These are phyloP conservation scores for Allophyes oxyacanthae DNA, from an alignment of 2,888 invertebrate species.

Conservation along the genomic window DNA sequence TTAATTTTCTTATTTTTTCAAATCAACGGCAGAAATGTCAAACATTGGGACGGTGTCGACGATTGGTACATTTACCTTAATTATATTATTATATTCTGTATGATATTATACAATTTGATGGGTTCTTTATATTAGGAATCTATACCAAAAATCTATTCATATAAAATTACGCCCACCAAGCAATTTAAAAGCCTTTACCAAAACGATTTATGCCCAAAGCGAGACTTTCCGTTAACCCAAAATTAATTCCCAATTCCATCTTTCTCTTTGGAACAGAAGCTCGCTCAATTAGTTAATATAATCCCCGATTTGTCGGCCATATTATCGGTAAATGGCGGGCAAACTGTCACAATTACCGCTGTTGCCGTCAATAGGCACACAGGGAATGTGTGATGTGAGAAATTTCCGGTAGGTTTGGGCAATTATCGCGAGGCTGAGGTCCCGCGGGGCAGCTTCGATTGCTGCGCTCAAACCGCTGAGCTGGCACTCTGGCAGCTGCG, in stretches of 20 bases:
- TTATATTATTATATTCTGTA: too few species aligned
- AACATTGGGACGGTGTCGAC: too few species aligned
- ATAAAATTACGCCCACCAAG: too few species aligned
- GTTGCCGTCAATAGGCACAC: constrained; percentile 51
- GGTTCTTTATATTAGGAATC: too few species aligned
- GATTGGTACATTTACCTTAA: too few species aligned
- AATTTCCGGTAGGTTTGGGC: constrained; percentile 45
- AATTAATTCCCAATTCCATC: constrained; percentile 23
- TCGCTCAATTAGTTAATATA: constrained; percentile 47
- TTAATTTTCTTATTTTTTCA: too few species aligned
- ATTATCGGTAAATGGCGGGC: constrained; percentile 45
- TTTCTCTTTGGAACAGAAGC: constrained; percentile 37
- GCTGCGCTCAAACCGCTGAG: constrained; percentile 43
- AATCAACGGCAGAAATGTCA: too few species aligned
- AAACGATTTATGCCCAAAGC: constrained; percentile 8
- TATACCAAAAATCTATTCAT: too few species aligned
- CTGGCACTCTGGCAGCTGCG: constrained; percentile 41
- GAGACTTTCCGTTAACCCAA: constrained; percentile 11
- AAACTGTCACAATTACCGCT: constrained; percentile 54
- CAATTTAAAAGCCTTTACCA: too few species aligned
- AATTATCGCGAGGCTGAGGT: constrained; percentile 47
- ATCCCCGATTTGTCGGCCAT: constrained; percentile 42
- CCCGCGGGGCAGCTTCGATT: constrained; percentile 45
- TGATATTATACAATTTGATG: too few species aligned
- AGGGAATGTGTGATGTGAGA: constrained; percentile 54